Evolutionary conservation across 2,113 vertebrate species (phyloP), one percentile per base, ranked within the genome.

Genomic region (Heterochromis multidens): DNA sequence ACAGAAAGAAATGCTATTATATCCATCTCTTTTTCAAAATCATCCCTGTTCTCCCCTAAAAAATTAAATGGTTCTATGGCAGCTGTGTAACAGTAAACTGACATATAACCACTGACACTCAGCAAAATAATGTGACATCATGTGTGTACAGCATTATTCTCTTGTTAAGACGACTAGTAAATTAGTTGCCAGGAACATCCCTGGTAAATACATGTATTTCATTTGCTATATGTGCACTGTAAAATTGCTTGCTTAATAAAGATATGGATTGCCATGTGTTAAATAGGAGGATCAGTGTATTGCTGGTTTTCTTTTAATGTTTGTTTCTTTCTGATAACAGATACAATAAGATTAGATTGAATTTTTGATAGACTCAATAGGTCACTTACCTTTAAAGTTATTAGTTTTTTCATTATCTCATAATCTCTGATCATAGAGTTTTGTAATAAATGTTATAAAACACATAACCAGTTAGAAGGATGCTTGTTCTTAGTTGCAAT

Each of bases 361-460:
- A 27, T 40, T 52, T n/a, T 33, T 8, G 0, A 17, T 37, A 8
- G 17, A 49, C 1, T 1, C 19, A 40, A 62, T 27, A 81, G 14
- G 37, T 7, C 14, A 9, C 35, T 43, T 37, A 40, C 33, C 33
- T 33, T 25, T n/a, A 12, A 0, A 43, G 0, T 81, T 59, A n/a
- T 60, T 79, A 35, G 77, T 85, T 37, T 84, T 70, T 79, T 84
- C 86, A 63, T 43, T n/a, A 16, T 57, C 62, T 27, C 13, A 59
- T 85, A 81, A 79, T 86, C 35, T 79, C 19, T 59, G 33, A 78
- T 85, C 87, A 57, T 77, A 70, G 65, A 54, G 43, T 49, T 49
- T 49, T 49, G 16, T 63, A 57, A 52, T 79, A 81, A 80, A 86
- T 21, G 63, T 57, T 72, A 13, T 82, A 21, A 62, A 84, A 29